Evolutionary conservation across 2,888 invertebrate genomes (phyloP).

Genomic region (Exocentrus adspersus): DNA sequence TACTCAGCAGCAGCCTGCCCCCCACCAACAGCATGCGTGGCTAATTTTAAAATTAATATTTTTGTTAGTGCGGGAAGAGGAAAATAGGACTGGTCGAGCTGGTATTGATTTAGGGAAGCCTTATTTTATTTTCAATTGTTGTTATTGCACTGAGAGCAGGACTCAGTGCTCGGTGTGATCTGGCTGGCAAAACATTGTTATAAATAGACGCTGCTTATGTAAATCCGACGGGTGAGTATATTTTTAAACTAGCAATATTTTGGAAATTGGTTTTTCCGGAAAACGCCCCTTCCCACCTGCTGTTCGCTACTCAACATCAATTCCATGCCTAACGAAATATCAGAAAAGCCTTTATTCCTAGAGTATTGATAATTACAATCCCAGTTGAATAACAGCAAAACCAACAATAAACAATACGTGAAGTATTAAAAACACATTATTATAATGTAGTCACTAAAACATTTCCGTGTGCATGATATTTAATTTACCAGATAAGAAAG

Average conservation of each 20-base stretch:
- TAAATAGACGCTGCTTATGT: constrained; percentile 16
- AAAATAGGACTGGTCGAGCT: constrained; percentile 19
- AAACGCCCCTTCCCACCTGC: no score
- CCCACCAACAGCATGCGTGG: constrained; percentile 32
- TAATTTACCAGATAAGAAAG: no score
- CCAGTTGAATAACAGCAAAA: no score
- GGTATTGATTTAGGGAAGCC: constrained; percentile 22
- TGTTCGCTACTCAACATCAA: no score
- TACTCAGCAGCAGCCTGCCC: constrained; percentile 29
- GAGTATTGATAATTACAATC: no score
- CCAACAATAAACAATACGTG: no score
- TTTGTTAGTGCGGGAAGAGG: background rate
- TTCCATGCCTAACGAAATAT: no score
- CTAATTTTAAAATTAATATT: constrained; percentile 24
- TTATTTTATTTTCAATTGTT: background rate
- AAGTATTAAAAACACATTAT: no score
- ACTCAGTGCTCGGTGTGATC: constrained; percentile 5
- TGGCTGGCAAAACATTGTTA: background rate
- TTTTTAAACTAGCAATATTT: constrained; percentile 2
- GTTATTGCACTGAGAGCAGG: background rate
- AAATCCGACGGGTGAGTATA: constrained; percentile 11
- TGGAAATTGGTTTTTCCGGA: background rate
- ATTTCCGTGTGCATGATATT: no score
- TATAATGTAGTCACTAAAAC: no score
- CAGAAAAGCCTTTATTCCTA: no score